Evolutionary conservation across 2,113 vertebrate species (phyloP), one percentile per base, ranked within the genome.

Genomic region (Rafetus swinhoei): DNA sequence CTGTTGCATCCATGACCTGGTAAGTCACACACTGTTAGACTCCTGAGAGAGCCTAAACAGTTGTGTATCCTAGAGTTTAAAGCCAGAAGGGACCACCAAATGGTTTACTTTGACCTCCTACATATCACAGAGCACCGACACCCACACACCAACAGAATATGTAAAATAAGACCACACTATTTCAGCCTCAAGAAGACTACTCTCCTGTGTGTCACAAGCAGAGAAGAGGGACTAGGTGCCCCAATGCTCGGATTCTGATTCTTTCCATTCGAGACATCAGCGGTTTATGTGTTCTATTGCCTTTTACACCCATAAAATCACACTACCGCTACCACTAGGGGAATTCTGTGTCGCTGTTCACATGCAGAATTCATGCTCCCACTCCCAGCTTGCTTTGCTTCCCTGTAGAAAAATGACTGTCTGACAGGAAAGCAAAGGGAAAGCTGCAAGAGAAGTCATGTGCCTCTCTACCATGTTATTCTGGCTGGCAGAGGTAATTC

Each of bases 1-100:
- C 97, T 72, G 90, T 99, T 80, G 98, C 99, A 98, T 99, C 99
- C 80, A 98, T 99, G 99, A 98, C 97, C 10, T 99, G 99, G 99
- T 99, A 94, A 99, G 99, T 96, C 1, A 3, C 35, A 39, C 14
- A n/a, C 35, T 29, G 10, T 29, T 16, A 18, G 55, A 27, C 55
- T 32, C 57, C 32, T 45, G 50, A 74, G 32, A 39, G 9, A 35
- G 52, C 11, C 80, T 32, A 25, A 50, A 25, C 74, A 50, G 9
- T 50, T 50, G 35, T 77, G 1, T 88, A 16, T 35, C 9, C 1
- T 72, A 72, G 65, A n/a, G 4, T 35, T 72, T 72, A 72, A 72
- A 8, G 32, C n/a, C 65, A 72, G n/a, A 72, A 72, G 9, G 65
- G 65, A 72, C 8, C 65, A 35, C 18, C 65, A 72, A 9, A 19